These are phyloP conservation scores for Folsomia candida DNA, from an alignment of 2,888 invertebrate genomes.

Conservation along the genomic window DNA sequence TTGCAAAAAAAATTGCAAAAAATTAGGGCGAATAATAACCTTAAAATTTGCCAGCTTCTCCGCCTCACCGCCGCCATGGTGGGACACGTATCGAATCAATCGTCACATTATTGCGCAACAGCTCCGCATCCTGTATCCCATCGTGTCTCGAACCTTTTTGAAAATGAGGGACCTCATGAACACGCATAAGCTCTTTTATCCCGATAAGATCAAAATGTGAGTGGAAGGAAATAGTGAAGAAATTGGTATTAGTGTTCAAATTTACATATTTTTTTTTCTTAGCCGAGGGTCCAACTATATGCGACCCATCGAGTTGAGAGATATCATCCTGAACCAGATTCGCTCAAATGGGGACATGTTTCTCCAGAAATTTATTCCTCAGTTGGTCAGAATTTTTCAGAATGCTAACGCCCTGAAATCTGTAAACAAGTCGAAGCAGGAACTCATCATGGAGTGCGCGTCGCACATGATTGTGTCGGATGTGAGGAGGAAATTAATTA, in stretches of 20 bases:
- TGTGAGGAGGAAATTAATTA: slow-evolving; percentile 22
- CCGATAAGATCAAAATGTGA: slow-evolving; percentile 29
- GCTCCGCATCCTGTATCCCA: slow-evolving; percentile 35
- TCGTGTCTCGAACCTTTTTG: slow-evolving; percentile 41
- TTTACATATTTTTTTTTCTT: too few relatives aligned
- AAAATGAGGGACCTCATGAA: slow-evolving; percentile 40
- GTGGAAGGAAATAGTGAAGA: too few relatives aligned
- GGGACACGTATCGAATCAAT: slow-evolving; percentile 25
- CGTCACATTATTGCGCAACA: slow-evolving; percentile 23
- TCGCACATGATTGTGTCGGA: slow-evolving; percentile 39
- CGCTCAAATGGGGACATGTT: slow-evolving; percentile 38
- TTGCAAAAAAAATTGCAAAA: not conserved
- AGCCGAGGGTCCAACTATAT: slow-evolving; percentile 28
- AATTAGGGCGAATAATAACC: not conserved
- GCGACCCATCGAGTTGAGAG: slow-evolving; percentile 45
- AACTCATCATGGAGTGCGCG: slow-evolving; percentile 40
- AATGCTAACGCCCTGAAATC: slow-evolving; percentile 24
- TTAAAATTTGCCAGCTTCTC: too few relatives aligned
- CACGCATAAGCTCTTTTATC: slow-evolving; percentile 35
- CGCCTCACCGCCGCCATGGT: slow-evolving; percentile 39
- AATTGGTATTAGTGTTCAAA: too few relatives aligned
- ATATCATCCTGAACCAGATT: slow-evolving; percentile 37
- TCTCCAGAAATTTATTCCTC: slow-evolving; percentile 35
- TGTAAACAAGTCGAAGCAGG: slow-evolving; percentile 21
- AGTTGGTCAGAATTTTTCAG: slow-evolving; percentile 34